Evolutionary conservation across 53 echinoderm and acorn worm genomes (phyloP), one percentile per base, ranked within the genome.

Genomic region (Patiria pectinifera): DNA sequence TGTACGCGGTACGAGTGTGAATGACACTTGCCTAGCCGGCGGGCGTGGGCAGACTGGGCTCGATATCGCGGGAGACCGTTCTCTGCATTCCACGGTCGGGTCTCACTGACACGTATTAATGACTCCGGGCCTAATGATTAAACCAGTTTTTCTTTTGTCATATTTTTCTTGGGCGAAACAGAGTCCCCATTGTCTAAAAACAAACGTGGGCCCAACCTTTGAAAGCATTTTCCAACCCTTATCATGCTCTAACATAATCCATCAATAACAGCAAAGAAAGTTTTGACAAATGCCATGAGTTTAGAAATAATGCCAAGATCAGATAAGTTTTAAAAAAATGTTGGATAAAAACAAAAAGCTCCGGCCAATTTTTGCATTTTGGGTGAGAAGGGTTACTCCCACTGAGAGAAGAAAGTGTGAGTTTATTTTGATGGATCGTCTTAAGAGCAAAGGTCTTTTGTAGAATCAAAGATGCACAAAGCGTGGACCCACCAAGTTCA

Each of bases 41-140:
- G 78, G 88, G 88, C 61, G 87, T 87, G 74, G 88, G 76, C 77
- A 9, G 88, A 44, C 13, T 26, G 60, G 11, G 10, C 35, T 71
- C n/a, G 3, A 82, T 82, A 59, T 59, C 53, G 10, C 45, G 69
- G 69, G 84, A 66, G 63, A 66, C 63, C 69, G 44, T 66, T 62
- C 44, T 23, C 8, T 15, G n/a, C 88, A 88, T 88, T 88, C 88
- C 88, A 59, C 46, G 18, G 26, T 49, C 4, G 49, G 35, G 58
- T 77, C 62, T 77, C 77, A 87, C 76, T 77, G 88, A 88, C 88
- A 88, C 59, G 88, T 88, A 88, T 62, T 88, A 61, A 88, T 88
- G 78, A 88, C 88, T 78, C 26, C 45, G 60, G 78, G 88, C 59
- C 88, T 88, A 88, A 78, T 88, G 88, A 88, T 59, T 35, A 59